Conservation (phyloP, 1,140 invertebrate genomes). For the Brachystomella parvula region DNA sequence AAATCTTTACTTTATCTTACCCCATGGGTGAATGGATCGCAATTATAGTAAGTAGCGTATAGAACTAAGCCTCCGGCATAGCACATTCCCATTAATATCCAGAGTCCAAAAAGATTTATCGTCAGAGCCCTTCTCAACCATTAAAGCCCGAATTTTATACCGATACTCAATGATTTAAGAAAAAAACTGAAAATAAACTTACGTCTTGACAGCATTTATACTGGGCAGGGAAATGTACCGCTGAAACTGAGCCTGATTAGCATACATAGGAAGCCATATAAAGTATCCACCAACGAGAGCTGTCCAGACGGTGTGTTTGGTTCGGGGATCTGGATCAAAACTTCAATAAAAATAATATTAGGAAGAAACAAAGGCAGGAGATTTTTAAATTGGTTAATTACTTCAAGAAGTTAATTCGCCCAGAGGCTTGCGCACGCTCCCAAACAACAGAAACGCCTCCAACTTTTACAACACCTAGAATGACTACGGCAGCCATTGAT, state of each 20-base stretch:
- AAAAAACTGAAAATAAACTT: constrained; percentile 1
- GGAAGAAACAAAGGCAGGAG: not conserved
- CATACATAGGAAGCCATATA: constrained; percentile 29
- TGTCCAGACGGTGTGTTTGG: constrained; percentile 28
- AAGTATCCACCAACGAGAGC: constrained; percentile 29
- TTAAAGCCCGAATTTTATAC: constrained; percentile 40
- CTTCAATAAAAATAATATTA: constrained; percentile 4
- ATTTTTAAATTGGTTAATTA: constrained; percentile 36
- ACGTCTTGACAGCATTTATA: constrained; percentile 23
- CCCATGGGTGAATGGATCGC: constrained; percentile 18
- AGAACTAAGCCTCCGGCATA: constrained; percentile 24
- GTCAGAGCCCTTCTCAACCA: constrained; percentile 42
- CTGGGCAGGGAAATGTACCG: constrained; percentile 28
- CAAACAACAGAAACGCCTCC: constrained; percentile 47
- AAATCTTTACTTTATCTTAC: not conserved
- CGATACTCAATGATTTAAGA: too few species aligned
- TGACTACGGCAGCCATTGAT: constrained; percentile 46
- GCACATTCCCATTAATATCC: constrained; percentile 25
- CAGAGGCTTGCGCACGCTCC: constrained; percentile 41
- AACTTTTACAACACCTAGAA: constrained; percentile 45
- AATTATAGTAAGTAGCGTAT: constrained; percentile 24
- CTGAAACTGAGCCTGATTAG: constrained; percentile 31
- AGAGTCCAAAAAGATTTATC: constrained; percentile 30
- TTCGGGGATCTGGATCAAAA: constrained; percentile 26
- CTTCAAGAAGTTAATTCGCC: constrained; percentile 48